A percentile compares a stretch with the other conserved stretches of the same genome.
phyloP scores from a whole-genome alignment of 2,797 vertebrate species.

The Sebastes baramenuke region DNA sequence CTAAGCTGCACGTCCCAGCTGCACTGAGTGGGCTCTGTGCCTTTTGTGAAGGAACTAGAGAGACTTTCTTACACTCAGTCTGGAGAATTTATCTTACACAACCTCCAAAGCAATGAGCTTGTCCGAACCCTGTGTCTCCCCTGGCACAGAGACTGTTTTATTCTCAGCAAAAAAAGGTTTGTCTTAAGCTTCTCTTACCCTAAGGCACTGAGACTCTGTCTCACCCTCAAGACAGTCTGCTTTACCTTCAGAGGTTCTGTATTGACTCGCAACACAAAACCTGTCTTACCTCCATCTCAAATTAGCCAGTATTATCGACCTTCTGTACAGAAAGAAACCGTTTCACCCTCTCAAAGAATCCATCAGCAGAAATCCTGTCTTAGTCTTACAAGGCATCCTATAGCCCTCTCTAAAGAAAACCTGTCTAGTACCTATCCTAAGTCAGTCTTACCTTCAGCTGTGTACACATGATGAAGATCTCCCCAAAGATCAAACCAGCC shows the following conservation, averaged over 20 bases:
- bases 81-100: slow-evolving; percentile 25
- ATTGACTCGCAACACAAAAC: slow-evolving; percentile 26
- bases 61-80: slow-evolving; percentile 8
- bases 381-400: neutral
- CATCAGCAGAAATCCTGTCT: slow-evolving; percentile 16
- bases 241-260: slow-evolving; percentile 32
- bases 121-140: slow-evolving; percentile 28
- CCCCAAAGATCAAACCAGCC: slow-evolving; percentile 97
- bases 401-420: neutral
- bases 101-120: slow-evolving; percentile 7
- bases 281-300: slow-evolving; percentile 28
- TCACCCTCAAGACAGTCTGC: slow-evolving; percentile 29
- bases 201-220: slow-evolving; percentile 23
- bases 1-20: slow-evolving; percentile 23
- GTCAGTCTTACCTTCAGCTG: slow-evolving; percentile 86
- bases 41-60: slow-evolving; percentile 20
- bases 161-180: slow-evolving; percentile 28
- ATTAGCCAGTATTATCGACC: slow-evolving; percentile 40
- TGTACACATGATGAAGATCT: slow-evolving; percentile 86
- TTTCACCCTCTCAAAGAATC: slow-evolving; percentile 30
- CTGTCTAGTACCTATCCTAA: neutral
- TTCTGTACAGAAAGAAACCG: neutral
- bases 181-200: slow-evolving; percentile 35
- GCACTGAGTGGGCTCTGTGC: slow-evolving; percentile 18
- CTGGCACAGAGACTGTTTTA: slow-evolving; percentile 33